Evolutionary conservation across 2,888 invertebrate species (phyloP).

Genomic region (Aphelenchoides bicaudatus): DNA sequence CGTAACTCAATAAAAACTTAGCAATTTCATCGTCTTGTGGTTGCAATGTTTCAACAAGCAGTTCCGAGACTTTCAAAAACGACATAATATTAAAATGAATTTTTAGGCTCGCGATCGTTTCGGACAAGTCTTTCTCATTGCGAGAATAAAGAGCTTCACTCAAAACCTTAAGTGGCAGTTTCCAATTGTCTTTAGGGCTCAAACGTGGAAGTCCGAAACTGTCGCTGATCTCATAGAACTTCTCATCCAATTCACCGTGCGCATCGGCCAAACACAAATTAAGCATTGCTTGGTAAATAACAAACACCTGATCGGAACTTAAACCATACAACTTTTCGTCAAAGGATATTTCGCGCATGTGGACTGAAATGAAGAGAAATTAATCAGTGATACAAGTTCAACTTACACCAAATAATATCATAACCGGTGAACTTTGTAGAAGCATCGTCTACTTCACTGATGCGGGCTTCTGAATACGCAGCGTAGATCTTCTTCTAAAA

Average conservation of each 20-base stretch:
- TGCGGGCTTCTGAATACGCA: neutral
- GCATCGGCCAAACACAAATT: conserved; percentile 22
- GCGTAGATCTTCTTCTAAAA: conserved; percentile 1
- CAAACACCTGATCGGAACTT: conserved; percentile 13
- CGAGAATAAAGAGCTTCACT: neutral
- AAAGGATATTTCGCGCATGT: conserved; percentile 18
- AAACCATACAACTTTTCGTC: conserved; percentile 29
- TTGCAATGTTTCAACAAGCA: conserved; percentile 11
- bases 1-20: conserved; percentile 21
- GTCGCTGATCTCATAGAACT: conserved; percentile 9
- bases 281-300: conserved; percentile 23
- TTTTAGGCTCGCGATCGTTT: neutral
- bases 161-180: neutral
- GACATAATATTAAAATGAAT: neutral
- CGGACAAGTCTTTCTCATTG: neutral
- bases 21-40: conserved; percentile 7
- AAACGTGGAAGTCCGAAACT: neutral
- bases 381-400: neutral
- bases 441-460: neutral
- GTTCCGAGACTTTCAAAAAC: conserved; percentile 7
- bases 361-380: conserved; percentile 24
- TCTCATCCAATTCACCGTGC: neutral
- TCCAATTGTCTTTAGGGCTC: conserved; percentile 8
- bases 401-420: conserved; percentile 20
- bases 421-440: neutral